Conservation (phyloP, 1,140 invertebrate genomes). For the Trichonephila clavipes region DNA sequence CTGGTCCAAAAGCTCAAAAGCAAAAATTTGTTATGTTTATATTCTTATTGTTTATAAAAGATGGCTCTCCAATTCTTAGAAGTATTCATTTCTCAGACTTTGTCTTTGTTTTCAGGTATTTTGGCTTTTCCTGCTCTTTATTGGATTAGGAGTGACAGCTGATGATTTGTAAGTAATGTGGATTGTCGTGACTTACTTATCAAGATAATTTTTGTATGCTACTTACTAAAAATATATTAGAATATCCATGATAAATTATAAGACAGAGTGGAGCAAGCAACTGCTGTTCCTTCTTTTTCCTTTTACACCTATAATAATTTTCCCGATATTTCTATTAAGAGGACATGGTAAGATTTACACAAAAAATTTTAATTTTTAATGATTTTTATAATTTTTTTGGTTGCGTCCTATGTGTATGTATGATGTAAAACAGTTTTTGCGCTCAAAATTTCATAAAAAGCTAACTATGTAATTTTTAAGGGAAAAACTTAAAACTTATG, state of each 20-base stretch:
- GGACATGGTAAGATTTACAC: no score
- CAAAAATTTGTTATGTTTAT: neutral
- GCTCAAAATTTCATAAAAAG: no score
- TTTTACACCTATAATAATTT: no score
- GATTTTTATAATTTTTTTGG: no score
- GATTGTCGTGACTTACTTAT: conserved; percentile 22
- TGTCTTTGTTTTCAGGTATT: conserved; percentile 77
- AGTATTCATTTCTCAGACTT: neutral
- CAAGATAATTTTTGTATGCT: neutral
- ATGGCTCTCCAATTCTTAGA: neutral
- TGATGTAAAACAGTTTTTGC: no score
- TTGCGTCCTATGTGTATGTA: no score
- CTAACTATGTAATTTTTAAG: no score
- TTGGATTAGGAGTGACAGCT: conserved; percentile 84
- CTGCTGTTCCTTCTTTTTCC: no score
- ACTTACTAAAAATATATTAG: no score
- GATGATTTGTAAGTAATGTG: conserved; percentile 84
- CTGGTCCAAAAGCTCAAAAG: neutral
- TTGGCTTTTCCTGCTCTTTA: conserved; percentile 85
- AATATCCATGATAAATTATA: neutral
- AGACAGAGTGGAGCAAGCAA: neutral
- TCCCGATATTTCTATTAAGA: no score
- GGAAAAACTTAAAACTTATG: no score
- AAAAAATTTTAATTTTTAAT: no score
- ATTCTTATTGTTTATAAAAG: neutral